Conservation (phyloP, 1,140 invertebrate species). For the Caenorhabditis latens region DNA sequence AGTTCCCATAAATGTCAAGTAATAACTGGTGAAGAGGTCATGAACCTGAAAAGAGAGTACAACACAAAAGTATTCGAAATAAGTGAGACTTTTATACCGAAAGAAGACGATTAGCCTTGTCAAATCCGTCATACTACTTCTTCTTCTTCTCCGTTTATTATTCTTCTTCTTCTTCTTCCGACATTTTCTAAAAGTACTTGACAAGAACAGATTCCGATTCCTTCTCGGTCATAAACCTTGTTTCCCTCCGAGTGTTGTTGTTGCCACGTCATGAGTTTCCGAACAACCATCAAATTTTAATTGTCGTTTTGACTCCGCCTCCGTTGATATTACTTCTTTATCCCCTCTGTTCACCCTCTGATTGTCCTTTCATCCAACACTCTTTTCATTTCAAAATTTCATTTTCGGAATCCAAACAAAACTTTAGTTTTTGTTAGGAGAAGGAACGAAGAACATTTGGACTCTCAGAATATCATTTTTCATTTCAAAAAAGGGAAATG, state of each 20-base stretch:
- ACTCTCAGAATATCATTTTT: not conserved
- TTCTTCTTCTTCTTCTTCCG: not conserved
- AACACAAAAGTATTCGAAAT: constrained; percentile 13
- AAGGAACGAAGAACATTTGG: not conserved
- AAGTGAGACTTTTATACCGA: constrained; percentile 11
- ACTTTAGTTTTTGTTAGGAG: not conserved
- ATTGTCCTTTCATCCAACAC: constrained; percentile 1
- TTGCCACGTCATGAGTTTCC: constrained; percentile 50
- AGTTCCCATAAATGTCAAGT: constrained; percentile 37
- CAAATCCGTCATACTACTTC: constrained; percentile 55
- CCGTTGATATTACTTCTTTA: constrained; percentile 17
- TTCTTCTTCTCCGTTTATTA: constrained; percentile 8
- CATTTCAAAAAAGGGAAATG: not conserved
- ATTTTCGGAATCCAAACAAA: not conserved
- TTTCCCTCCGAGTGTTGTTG: constrained; percentile 53
- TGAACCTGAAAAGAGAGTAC: constrained; percentile 7
- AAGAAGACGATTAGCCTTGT: constrained; percentile 31
- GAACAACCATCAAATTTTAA: constrained; percentile 47
- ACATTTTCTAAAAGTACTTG: constrained; percentile 19
- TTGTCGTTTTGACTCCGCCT: constrained; percentile 34
- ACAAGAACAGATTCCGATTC: constrained; percentile 12
- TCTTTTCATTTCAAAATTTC: not conserved
- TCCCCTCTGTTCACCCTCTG: not conserved
- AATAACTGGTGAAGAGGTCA: constrained; percentile 46
- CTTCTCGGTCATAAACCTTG: constrained; percentile 42